Percentiles rank a stretch among this genome's conserved stretches.
These are phyloP conservation scores for Chromis chromis DNA, from an alignment of 2,797 vertebrate species.

Conservation along the genomic window DNA sequence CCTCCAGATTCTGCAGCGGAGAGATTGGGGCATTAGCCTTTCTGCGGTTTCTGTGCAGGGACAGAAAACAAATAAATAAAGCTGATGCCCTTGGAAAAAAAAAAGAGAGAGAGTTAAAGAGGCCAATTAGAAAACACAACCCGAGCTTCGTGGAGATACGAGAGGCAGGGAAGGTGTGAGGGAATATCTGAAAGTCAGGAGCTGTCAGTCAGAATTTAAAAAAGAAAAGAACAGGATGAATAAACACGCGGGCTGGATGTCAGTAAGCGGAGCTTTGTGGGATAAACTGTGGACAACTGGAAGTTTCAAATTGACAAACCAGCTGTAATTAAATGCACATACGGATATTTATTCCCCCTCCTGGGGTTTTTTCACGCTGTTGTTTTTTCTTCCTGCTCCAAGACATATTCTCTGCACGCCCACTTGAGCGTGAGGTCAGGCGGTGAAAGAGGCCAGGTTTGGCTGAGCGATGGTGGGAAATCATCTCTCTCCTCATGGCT, in stretches of 20 bases:
- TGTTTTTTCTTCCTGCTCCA: slow-evolving; percentile 62
- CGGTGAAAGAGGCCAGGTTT: slow-evolving; percentile 64
- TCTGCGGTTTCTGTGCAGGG: slow-evolving; percentile 50
- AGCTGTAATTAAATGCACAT: slow-evolving; percentile 66
- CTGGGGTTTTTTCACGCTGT: slow-evolving; percentile 42
- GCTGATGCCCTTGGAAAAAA: slow-evolving; percentile 16
- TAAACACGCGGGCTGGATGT: slow-evolving; percentile 39
- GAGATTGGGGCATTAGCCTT: slow-evolving; percentile 61
- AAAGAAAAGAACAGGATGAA: slow-evolving; percentile 18
- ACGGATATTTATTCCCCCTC: slow-evolving; percentile 41
- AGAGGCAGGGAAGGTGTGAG: slow-evolving; percentile 37
- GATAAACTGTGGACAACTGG: slow-evolving; percentile 50
- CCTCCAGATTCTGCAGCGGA: slow-evolving; percentile 49
- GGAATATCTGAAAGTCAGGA: slow-evolving; percentile 10
- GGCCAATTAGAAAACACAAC: slow-evolving; percentile 49
- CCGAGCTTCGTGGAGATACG: slow-evolving; percentile 30
- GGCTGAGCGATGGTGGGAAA: slow-evolving; percentile 66
- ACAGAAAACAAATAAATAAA: slow-evolving; percentile 57
- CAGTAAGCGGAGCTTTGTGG: slow-evolving; percentile 49
- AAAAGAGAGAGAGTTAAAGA: slow-evolving; percentile 12
- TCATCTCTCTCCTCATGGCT: slow-evolving; percentile 57
- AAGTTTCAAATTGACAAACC: slow-evolving; percentile 45
- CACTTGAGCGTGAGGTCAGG: slow-evolving; percentile 78
- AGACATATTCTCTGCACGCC: slow-evolving; percentile 73
- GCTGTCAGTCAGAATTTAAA: slow-evolving; percentile 49